phyloP scores from a whole-genome alignment of 2,797 vertebrate species.

The Chromobotia macracanthus region DNA sequence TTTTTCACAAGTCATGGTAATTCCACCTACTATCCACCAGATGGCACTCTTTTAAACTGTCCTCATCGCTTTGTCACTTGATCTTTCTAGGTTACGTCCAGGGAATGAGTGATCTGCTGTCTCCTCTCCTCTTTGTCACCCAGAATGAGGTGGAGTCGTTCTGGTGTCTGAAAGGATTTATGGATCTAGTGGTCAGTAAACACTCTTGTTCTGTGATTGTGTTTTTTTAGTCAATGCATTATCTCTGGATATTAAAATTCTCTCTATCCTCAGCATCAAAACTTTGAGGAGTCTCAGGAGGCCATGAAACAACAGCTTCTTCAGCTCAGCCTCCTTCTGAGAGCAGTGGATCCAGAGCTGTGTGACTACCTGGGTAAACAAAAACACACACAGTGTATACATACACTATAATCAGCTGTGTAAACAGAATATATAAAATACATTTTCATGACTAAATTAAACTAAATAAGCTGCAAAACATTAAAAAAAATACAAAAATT shows the following conservation, averaged over 20 bases:
- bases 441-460: too few species aligned
- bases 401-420: too few species aligned
- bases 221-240: neutral
- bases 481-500: too few species aligned
- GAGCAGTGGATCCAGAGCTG: slow-evolving; percentile 85
- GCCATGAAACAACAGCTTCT: slow-evolving; percentile 91
- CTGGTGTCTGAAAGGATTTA: slow-evolving; percentile 93
- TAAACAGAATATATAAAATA: too few species aligned
- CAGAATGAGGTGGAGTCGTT: slow-evolving; percentile 93
- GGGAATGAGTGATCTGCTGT: slow-evolving; percentile 91
- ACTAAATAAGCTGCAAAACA: too few species aligned
- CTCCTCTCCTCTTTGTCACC: slow-evolving; percentile 86
- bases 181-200: slow-evolving; percentile 87
- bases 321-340: slow-evolving; percentile 84
- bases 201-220: neutral
- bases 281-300: slow-evolving; percentile 94
- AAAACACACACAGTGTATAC: neutral
- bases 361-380: slow-evolving; percentile 89
- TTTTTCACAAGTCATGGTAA: neutral
- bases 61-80: too few species aligned
- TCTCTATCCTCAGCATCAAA: slow-evolving; percentile 79
- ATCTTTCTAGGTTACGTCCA: slow-evolving; percentile 86
- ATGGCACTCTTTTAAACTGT: slow-evolving; percentile 32
- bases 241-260: neutral
- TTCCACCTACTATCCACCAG: slow-evolving; percentile 12